A percentile compares a stretch with the other conserved stretches of the same genome.
These are phyloP conservation scores for Nothoprocta perdicaria DNA, from an alignment of 2,113 vertebrate species.

Conservation along the genomic window DNA sequence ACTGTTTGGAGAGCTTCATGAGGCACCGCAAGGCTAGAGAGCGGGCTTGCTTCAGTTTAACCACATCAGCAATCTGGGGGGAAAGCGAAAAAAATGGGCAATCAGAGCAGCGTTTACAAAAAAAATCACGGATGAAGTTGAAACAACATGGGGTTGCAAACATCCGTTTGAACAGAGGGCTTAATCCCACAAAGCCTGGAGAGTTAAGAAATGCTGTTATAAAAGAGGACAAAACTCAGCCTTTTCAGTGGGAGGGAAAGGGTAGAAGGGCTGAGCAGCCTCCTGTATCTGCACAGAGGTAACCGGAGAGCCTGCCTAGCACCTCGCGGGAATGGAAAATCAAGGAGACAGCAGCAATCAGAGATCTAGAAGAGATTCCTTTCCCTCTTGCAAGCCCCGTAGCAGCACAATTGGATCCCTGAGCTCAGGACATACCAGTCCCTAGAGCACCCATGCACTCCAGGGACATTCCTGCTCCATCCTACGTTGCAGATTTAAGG, in stretches of 20 bases:
- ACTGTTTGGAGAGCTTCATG: background rate
- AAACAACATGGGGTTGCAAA: background rate
- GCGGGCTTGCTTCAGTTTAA: background rate
- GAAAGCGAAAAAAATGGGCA: background rate
- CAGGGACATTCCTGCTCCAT: background rate
- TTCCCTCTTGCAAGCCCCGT: accelerated
- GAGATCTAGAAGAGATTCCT: background rate
- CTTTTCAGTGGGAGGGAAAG: background rate
- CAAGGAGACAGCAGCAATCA: background rate
- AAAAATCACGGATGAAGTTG: background rate
- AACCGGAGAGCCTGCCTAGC: background rate
- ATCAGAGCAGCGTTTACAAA: background rate
- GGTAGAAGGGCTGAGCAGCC: accelerated
- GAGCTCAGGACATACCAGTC: background rate
- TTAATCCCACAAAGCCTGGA: background rate
- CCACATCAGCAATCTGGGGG: accelerated
- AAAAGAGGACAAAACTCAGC: background rate
- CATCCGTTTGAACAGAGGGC: background rate
- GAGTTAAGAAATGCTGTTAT: background rate
- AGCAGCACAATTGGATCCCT: background rate
- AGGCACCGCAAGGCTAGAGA: background rate
- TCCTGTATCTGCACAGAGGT: accelerated
- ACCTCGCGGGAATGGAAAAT: background rate
- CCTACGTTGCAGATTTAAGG: background rate
- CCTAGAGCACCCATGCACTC: accelerated